phyloP scores from a whole-genome alignment of 2,888 invertebrate species.

The Eurytoma adleriae region DNA sequence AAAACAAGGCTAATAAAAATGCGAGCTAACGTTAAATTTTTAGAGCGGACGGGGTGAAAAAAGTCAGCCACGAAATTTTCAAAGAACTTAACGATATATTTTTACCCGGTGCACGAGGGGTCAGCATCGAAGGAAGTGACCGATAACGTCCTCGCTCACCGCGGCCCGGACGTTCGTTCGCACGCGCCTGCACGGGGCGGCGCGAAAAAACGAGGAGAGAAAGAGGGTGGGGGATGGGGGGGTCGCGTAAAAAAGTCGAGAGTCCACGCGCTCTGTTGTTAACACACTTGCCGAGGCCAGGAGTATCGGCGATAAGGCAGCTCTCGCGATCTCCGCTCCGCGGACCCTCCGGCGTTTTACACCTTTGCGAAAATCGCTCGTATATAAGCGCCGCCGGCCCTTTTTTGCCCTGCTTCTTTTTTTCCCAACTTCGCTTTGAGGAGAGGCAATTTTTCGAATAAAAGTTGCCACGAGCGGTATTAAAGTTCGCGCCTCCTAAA shows the following conservation, averaged over 20 bases:
- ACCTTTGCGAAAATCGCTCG: conserved; percentile 51
- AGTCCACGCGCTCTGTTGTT: conserved; percentile 42
- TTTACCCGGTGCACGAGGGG: background rate
- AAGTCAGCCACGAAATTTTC: too few relatives aligned
- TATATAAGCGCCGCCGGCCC: conserved; percentile 26
- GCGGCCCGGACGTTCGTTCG: conserved; percentile 25
- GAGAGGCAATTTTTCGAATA: conserved; percentile 8
- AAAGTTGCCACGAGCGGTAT: conserved; percentile 7
- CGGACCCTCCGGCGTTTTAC: conserved; percentile 44
- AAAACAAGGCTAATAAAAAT: too few relatives aligned
- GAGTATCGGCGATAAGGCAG: conserved; percentile 48
- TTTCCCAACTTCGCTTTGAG: background rate
- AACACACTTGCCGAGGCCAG: conserved; percentile 36
- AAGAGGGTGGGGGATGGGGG: conserved; percentile 1
- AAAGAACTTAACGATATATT: background rate
- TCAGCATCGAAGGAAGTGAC: conserved; percentile 7
- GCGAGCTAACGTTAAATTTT: too few relatives aligned
- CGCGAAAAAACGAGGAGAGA: conserved; percentile 15
- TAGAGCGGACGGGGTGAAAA: too few relatives aligned
- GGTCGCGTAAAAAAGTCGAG: conserved; percentile 51
- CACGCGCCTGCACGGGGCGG: background rate
- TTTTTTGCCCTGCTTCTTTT: background rate
- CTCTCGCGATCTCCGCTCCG: conserved; percentile 12
- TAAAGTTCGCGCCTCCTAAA: background rate
- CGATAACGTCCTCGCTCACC: conserved; percentile 9